Evolutionary conservation across 2,888 invertebrate species (phyloP).

Genomic region (Mythimna vitellina): DNA sequence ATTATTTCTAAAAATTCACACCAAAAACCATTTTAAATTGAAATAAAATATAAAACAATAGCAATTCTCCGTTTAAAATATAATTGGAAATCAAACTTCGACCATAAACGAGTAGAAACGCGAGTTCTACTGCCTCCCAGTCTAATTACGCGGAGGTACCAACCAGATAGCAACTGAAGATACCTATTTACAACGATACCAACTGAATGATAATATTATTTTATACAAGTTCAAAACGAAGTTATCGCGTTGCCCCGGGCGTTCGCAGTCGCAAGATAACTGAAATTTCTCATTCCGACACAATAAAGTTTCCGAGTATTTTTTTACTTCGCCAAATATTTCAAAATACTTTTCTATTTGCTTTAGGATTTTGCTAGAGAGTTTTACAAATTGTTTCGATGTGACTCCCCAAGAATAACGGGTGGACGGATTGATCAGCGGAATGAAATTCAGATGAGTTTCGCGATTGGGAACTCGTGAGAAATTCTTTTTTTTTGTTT

Average conservation of each 20-base stretch:
- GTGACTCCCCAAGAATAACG: constrained; percentile 74
- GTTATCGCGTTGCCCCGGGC: constrained; percentile 69
- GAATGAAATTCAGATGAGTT: constrained; percentile 78
- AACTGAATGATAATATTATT: constrained; percentile 83
- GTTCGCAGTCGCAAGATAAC: constrained; percentile 78
- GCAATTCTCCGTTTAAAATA: constrained; percentile 40
- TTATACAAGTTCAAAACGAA: constrained; percentile 76
- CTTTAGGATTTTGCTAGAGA: constrained; percentile 74
- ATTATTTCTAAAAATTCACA: background rate
- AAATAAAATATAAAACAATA: constrained; percentile 43
- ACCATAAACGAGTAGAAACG: constrained; percentile 49
- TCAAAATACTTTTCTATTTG: constrained; percentile 82
- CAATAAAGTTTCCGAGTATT: constrained; percentile 79
- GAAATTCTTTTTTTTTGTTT: constrained; percentile 62
- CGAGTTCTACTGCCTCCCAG: constrained; percentile 53
- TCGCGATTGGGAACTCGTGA: constrained; percentile 71
- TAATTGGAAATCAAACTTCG: constrained; percentile 60
- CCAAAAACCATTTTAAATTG: constrained; percentile 13
- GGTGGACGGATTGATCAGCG: constrained; percentile 72
- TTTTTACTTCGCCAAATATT: constrained; percentile 79
- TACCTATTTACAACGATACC: constrained; percentile 67
- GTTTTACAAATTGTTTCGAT: constrained; percentile 78
- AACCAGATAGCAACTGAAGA: constrained; percentile 59
- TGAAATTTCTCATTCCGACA: constrained; percentile 77
- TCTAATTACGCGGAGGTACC: constrained; percentile 67